These are phyloP conservation scores for Sphaerodactylus townsendi DNA, from an alignment of 2,113 vertebrate species.

Conservation along the genomic window DNA sequence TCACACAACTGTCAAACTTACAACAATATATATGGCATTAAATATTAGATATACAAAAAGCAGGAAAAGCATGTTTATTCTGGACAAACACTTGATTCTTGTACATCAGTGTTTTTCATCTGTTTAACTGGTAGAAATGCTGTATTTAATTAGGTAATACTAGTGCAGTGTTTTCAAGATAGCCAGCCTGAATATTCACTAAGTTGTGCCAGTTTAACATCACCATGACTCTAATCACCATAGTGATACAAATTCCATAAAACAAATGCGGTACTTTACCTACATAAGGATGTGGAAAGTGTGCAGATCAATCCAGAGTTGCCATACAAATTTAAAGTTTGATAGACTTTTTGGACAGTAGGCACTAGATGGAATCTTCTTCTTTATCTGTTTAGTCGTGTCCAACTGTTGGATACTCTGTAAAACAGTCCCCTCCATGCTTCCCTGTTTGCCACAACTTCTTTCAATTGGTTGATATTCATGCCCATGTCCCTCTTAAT, in stretches of 20 bases:
- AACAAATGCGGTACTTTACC: background rate
- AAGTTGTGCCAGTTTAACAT: background rate
- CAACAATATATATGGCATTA: background rate
- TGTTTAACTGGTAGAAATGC: background rate
- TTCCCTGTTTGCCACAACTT: too few relatives aligned
- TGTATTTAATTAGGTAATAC: background rate
- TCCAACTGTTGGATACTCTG: too few relatives aligned
- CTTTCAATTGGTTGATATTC: too few relatives aligned
- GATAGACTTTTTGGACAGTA: background rate
- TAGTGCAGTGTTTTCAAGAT: background rate
- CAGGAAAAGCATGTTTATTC: background rate
- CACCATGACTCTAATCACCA: background rate
- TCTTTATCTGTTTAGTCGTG: too few relatives aligned
- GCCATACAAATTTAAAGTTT: background rate
- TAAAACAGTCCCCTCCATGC: too few relatives aligned
- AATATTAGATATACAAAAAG: background rate
- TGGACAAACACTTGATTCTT: background rate
- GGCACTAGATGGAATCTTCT: too few relatives aligned
- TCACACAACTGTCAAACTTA: background rate
- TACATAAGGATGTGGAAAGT: background rate
- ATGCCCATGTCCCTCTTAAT: too few relatives aligned
- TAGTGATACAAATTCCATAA: background rate
- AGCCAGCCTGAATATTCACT: background rate
- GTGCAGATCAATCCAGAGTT: background rate
- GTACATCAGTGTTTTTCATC: background rate